Base-by-base conservation (phyloP, 2,888 invertebrate genomes). In the Acleris laterana region DNA sequence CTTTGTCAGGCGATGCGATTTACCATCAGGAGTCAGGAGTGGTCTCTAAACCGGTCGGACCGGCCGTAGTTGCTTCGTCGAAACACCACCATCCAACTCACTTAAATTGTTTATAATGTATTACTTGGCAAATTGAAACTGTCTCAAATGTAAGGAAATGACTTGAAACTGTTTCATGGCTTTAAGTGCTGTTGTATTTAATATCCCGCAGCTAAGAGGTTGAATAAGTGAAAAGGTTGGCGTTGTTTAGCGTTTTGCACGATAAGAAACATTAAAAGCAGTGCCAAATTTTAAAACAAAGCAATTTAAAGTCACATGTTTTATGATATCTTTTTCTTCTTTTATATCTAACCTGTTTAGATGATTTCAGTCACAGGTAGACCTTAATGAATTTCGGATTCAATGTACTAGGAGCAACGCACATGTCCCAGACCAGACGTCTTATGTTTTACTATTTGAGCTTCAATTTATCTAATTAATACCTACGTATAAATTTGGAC, bases 1-100 rank as follows among this genome's bases (percentile, higher is more conserved):
- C 73, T 79, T 87, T 86, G 89, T 89, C 88, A 88, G 83, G 78
- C 85, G 87, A 83, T 86, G 87, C 90, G 87, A 91, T 92, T 89
- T 88, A 88, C 84, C 87, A 88, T 87, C 89, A 86, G 88, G 81
- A 87, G 88, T 85, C 89, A 86, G 87, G 81, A 87, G 88, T 85
- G 82, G 88, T 81, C 77, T 80, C 74, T 70, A 87, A 90, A 92
- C 92, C 91, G 91, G 92, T 91, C 83, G 71, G 74, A 89, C 91
- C 82, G 87, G 90, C 81, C 74, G 76, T 77, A 78, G 78, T 76
- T 77, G 80, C 81, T 80, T 77, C 83, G 80, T 79, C 83, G 81
- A 85, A 85, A 82, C 82, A 79, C 81, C 74, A 78, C 79, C 79
- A 81, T 79, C 82, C 83, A 83, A 77, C 81, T 80, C 65, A 62